Conservation (phyloP, 1,140 invertebrate species). For the Drosophila pseudoananassae region DNA sequence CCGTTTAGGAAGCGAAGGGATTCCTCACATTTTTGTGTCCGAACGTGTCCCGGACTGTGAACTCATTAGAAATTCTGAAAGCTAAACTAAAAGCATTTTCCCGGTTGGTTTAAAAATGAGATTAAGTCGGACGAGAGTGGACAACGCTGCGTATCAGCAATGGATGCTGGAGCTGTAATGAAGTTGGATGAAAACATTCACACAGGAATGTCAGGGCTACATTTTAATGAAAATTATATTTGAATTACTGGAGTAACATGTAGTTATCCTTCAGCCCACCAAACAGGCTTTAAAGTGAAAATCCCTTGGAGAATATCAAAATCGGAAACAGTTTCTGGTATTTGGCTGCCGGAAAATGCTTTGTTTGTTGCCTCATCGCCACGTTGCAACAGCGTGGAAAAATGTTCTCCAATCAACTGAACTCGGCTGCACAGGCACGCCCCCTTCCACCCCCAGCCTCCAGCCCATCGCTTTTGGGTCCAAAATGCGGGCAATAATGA, state of each 20-base stretch:
- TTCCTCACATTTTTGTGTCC: slow-evolving; percentile 24
- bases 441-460: neutral
- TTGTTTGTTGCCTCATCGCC: slow-evolving; percentile 33
- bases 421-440: slow-evolving; percentile 39
- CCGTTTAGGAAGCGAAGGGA: slow-evolving; percentile 3
- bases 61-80: slow-evolving; percentile 45
- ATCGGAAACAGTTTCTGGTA: neutral
- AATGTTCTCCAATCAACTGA: slow-evolving; percentile 50
- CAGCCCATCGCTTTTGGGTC: slow-evolving; percentile 7
- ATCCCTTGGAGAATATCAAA: neutral
- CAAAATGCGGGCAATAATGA: slow-evolving; percentile 65
- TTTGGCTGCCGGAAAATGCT: slow-evolving; percentile 21
- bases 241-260: neutral
- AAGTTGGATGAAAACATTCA: neutral
- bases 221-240: neutral
- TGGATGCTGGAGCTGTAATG: neutral
- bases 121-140: neutral
- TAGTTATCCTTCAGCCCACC: neutral
- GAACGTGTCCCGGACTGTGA: slow-evolving; percentile 14
- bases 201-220: neutral
- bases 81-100: slow-evolving; percentile 30
- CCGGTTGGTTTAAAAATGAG: slow-evolving; percentile 8
- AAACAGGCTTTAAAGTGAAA: neutral
- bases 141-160: slow-evolving; percentile 34
- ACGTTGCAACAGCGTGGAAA: slow-evolving; percentile 22